A percentile compares a stretch with the other conserved stretches of the same genome.
Conservation (phyloP, 2,113 vertebrate genomes). For the Heloderma charlesbogerti region DNA sequence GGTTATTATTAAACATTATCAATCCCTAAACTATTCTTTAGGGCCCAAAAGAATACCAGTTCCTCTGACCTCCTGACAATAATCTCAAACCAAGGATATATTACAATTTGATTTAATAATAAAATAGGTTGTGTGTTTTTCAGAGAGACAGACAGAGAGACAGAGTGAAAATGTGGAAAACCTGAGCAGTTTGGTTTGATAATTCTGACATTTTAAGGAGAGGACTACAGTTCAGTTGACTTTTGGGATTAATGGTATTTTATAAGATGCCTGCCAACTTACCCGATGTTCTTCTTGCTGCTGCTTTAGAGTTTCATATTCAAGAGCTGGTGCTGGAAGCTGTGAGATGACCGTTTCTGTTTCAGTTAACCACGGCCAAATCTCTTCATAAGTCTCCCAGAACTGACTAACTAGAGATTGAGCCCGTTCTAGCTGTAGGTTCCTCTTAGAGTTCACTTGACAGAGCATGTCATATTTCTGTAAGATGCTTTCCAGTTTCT, state of each 20-base stretch:
- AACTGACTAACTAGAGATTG: slow-evolving; percentile 94
- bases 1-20: not conserved
- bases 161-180: not conserved
- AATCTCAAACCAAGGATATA: not conserved
- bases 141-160: not conserved
- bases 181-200: not conserved
- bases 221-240: not conserved
- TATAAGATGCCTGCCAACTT: slow-evolving; percentile 57
- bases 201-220: not conserved
- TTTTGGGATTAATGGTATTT: not conserved
- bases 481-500: slow-evolving; percentile 84
- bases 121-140: not conserved
- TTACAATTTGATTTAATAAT: not conserved
- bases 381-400: slow-evolving; percentile 97
- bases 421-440: slow-evolving; percentile 93
- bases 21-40: not conserved
- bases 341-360: slow-evolving; percentile 85
- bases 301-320: slow-evolving; percentile 92
- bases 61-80: not conserved
- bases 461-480: slow-evolving; percentile 88
- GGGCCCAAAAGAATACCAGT: not conserved
- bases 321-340: slow-evolving; percentile 89
- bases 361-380: slow-evolving; percentile 95
- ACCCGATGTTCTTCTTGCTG: slow-evolving; percentile 98
- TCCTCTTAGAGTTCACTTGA: slow-evolving; percentile 94